Base-by-base conservation (phyloP, 2,888 invertebrate species). In the Eupithecia vulgata region DNA sequence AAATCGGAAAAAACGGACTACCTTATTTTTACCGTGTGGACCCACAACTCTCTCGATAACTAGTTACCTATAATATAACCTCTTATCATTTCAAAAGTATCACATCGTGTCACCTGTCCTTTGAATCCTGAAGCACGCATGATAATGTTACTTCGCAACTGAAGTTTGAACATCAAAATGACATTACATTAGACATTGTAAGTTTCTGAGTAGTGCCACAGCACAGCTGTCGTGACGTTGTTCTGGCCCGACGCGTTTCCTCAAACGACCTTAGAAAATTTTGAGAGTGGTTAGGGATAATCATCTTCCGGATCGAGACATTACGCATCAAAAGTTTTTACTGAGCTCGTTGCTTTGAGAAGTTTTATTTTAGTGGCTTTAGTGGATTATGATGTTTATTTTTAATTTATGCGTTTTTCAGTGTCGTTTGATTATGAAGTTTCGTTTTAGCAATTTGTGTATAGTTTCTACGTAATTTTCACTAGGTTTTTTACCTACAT, bases 221-320 rank as follows among this genome's bases (percentile, higher is more conserved):
- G 72, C 72, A 75, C 79, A 79, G 78, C 79, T 79, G 78, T 79
- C 62, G 42, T 75, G 75, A 73, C 75, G 75, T 68, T 37, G 65
- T 52, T 35, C 69, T 70, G 68, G 68, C 70, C 70, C 75, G 62
- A 59, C 30, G 68, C 72, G 68, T 75, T 72, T 75, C 72, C 79
- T 80, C 81, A 80, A 84, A 79, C 81, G 85, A 85, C 86, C 85
- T 87, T 84, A 84, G 73, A 70, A 72, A 75, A 73, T 70, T 72
- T 72, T 72, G 67, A 72, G 68, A 67, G 72, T 75, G 72, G 72
- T 70, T 70, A 72, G 75, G 75, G 75, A 72, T 74, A 64, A 74
- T 73, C 67, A 68, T 66, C 72, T 75, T 75, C 72, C 75, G 72
- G 68, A 74, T 61, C 66, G 65, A 68, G 59, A 71, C 72, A 57